Conservation (phyloP, 2,888 invertebrate species). For the Phalangium opilio region DNA sequence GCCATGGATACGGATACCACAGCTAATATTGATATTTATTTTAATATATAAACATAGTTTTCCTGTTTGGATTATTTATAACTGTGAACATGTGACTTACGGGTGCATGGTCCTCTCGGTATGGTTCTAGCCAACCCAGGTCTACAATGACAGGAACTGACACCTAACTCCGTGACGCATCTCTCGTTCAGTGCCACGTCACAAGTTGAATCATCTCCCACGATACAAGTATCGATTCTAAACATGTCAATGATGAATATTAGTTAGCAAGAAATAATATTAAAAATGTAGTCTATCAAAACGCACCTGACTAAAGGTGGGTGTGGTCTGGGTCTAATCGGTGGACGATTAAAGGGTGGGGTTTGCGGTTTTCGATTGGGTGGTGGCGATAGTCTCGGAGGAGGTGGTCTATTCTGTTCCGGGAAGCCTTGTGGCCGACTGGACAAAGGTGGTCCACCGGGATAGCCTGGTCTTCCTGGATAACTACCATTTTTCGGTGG, state of each 20-base stretch:
- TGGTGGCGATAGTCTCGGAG: conserved; percentile 7
- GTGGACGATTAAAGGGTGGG: conserved; percentile 1
- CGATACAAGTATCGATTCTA: conserved; percentile 81
- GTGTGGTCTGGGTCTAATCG: conserved; percentile 4
- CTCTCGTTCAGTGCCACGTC: conserved; percentile 73
- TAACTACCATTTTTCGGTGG: conserved; percentile 7
- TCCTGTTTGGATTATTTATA: background rate
- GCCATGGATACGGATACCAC: conserved; percentile 53
- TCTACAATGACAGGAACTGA: conserved; percentile 73
- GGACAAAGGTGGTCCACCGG: too few species aligned
- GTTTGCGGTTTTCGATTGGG: background rate
- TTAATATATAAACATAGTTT: too few species aligned
- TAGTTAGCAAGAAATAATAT: background rate
- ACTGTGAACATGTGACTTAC: conserved; percentile 25
- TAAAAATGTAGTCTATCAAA: background rate
- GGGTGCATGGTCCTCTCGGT: conserved; percentile 58
- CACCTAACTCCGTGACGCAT: conserved; percentile 67
- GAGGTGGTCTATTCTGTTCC: conserved; percentile 9
- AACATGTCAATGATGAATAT: conserved; percentile 19
- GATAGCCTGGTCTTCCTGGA: conserved; percentile 4
- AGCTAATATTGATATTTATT: too few species aligned
- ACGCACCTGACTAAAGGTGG: conserved; percentile 16
- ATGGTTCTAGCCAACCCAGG: conserved; percentile 50
- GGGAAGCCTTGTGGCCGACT: conserved; percentile 6
- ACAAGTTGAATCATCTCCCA: conserved; percentile 80